Evolutionary conservation across 2,797 vertebrate genomes (phyloP), one percentile per base, ranked within the genome.

Genomic region (Anguilla pacifica): DNA sequence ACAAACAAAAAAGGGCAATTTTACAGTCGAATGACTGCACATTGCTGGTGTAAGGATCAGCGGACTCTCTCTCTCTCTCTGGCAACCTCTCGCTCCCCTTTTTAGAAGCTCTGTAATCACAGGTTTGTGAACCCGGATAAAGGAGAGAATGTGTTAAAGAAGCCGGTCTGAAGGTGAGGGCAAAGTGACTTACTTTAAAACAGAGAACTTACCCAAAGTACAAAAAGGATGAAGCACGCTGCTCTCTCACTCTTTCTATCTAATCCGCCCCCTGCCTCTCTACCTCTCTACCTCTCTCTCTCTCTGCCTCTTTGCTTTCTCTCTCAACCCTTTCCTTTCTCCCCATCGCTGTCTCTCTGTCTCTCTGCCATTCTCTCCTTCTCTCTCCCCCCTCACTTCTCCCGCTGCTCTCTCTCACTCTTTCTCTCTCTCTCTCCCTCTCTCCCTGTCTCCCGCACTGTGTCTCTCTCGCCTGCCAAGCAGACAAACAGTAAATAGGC

Each of bases 51-150:
- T 10, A 35, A 51, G 43, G 79, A 49, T 49, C 79, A 82, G 43
- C 22, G 19, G 35, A 82, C 46, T 51, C 25, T 9, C 79, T 82
- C 7, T 59, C 57, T 59, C 17, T 59, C 57, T 59, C 57, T 59
- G 15, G 57, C 79, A 49, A 35, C 79, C 79, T 82, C 6, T 82
- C 19, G 11, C 46, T 22, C 79, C 79, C 22, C 46, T n/a, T 25
- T 82, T 51, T 51, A 82, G 79, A 82, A 82, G 79, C 46, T 51
- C 5, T 19, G 46, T 82, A 82, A 82, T 82, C 79, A 82, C 79
- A 49, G 46, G 13, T 82, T 82, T 51, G 79, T n/a, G 25, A 51
- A 82, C 46, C 79, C 11, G 46, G 19, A 79, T 79, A 79, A 82
- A 82, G 46, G 46, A 82, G 79, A 82, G 79, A n/a, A n/a, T 46